Evolutionary conservation across 2,888 invertebrate genomes (phyloP).

Genomic region (Torymus tubicola): DNA sequence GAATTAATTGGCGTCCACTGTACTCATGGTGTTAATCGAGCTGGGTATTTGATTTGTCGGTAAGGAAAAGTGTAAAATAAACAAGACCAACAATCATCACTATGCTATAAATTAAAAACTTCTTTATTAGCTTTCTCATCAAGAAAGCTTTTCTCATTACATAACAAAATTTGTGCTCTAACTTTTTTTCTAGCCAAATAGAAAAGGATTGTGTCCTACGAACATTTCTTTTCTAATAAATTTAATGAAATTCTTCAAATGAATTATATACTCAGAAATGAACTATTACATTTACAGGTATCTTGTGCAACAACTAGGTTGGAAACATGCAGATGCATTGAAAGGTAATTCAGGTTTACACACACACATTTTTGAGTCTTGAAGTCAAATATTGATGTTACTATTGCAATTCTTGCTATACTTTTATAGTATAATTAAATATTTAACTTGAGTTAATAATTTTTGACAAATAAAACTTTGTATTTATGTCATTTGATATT

Average conservation of each 20-base stretch:
- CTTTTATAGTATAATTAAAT: background rate
- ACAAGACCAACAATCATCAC: background rate
- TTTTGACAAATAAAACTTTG: no score
- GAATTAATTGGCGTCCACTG: constrained; percentile 88
- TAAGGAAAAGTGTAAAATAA: constrained; percentile 71
- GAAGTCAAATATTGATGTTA: background rate
- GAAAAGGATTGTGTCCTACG: no score
- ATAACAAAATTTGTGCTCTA: no score
- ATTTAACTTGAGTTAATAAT: no score
- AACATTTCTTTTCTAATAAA: no score
- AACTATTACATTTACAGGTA: constrained; percentile 66
- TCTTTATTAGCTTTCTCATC: no score
- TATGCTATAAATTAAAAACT: no score
- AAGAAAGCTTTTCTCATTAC: no score
- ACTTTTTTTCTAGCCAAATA: no score
- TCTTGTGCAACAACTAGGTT: constrained; percentile 82
- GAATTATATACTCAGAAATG: background rate
- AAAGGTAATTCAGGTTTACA: constrained; percentile 76
- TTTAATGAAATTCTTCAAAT: no score
- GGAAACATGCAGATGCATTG: constrained; percentile 79
- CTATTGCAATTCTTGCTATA: constrained; percentile 5
- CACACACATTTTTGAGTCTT: constrained; percentile 8
- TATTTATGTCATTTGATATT: no score
- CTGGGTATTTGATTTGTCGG: constrained; percentile 87
- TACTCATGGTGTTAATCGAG: constrained; percentile 89